Evolutionary conservation across 2,797 vertebrate species (phyloP).

Genomic region (Chiloscyllium punctatum): DNA sequence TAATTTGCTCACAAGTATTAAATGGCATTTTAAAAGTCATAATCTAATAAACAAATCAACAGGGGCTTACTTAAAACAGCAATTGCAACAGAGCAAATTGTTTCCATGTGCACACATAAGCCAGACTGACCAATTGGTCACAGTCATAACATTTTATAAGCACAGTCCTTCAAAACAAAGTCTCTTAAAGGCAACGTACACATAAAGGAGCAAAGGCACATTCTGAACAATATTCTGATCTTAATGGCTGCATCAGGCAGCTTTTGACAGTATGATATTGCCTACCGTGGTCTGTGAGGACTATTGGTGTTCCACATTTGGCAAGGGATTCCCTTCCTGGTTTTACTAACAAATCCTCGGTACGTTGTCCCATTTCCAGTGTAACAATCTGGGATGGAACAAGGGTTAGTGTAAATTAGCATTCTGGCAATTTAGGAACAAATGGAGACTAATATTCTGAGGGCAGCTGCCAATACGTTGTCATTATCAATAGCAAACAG

Average conservation of each 20-base stretch:
- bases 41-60: too few species aligned
- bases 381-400: slow-evolving; percentile 66
- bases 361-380: slow-evolving; percentile 74
- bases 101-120: too few species aligned
- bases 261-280: not conserved
- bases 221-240: not conserved
- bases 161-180: too few species aligned
- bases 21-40: too few species aligned
- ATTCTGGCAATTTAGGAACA: not conserved
- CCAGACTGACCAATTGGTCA: too few species aligned
- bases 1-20: not conserved
- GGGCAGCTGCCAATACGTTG: too few species aligned
- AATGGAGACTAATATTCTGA: not conserved
- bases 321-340: slow-evolving; percentile 84
- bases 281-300: slow-evolving; percentile 77
- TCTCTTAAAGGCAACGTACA: too few species aligned
- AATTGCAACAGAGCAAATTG: too few species aligned
- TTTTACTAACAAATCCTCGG: slow-evolving; percentile 73
- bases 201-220: not conserved
- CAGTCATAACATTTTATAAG: not conserved
- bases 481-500: too few species aligned
- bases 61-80: too few species aligned
- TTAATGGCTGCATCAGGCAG: not conserved
- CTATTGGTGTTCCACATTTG: slow-evolving; percentile 77
- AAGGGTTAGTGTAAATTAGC: not conserved